Evolutionary conservation across 2,888 invertebrate species (phyloP), one percentile per base, ranked within the genome.

Genomic region (Trichopria drosophilae): DNA sequence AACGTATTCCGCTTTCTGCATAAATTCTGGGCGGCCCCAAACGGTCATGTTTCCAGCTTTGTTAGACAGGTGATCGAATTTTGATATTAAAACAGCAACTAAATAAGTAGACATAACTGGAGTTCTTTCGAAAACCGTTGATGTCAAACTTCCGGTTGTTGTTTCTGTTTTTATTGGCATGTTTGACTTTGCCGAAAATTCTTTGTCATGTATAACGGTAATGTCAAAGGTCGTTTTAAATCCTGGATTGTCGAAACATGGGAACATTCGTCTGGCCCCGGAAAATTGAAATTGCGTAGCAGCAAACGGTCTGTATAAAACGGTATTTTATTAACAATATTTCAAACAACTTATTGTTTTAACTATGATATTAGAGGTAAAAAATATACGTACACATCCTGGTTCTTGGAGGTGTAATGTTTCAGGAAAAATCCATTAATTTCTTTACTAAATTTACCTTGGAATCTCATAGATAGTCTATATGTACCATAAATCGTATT

Each of bases 21-120:
- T 67, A 6, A 23, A 15, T 1, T 40, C 20, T 9, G 13, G 50
- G 5, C 40, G 55, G 6, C 43, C 29, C 53, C 62, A 62, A 29
- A 60, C 23, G 4, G 37, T 57, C 3, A 58, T 58, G 1, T 36
- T 58, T 13, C 51, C 60, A 3, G 63, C 52, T 1, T 70, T 55
- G 31, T 65, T 49, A 4, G 58, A 44, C 3, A 57, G 15, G 7
- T 43, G 39, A 16, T 28, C 76, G 53, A 79, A 81, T 61, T 81
- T 80, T 31, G 78, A 80, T 7, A 92, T 84, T 12, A 88, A 80
- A 69, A 88, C 89, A 0, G 91, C 91, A 5, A 90, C 78, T 13
- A 92, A 78, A 66, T 93, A 92, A 0, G 87, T 82, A 3, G 88
- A 87, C 87, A 91, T 90, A 9, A 79, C 71, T 0, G 80, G 74